phyloP scores from a whole-genome alignment of 2,888 invertebrate species.

The Megalurothrips usitatus region DNA sequence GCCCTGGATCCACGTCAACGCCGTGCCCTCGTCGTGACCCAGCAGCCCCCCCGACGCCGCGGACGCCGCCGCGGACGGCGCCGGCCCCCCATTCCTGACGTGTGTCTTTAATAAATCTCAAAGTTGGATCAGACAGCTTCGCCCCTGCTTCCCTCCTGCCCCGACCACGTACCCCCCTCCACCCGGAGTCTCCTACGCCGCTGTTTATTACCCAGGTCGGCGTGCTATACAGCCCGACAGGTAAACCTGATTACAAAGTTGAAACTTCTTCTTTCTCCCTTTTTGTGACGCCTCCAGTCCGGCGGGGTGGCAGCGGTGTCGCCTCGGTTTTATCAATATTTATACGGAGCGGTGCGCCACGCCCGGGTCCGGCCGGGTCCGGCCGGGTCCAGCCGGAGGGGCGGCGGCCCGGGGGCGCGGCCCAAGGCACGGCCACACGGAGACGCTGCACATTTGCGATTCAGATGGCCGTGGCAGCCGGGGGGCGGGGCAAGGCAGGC shows the following conservation, averaged over 20 bases:
- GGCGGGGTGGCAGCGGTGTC: background rate
- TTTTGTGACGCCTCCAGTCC: background rate
- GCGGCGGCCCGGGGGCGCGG: background rate
- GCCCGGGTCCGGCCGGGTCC: background rate
- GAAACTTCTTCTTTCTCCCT: background rate
- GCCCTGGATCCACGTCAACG: constrained; percentile 44
- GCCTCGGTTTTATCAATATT: constrained; percentile 8
- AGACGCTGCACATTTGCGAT: background rate
- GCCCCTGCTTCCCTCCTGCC: too few relatives aligned
- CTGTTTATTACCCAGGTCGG: too few relatives aligned
- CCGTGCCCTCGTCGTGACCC: constrained; percentile 31
- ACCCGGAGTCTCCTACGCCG: background rate
- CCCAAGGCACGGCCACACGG: background rate
- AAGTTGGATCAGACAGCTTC: too few relatives aligned
- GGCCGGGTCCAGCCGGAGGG: background rate
- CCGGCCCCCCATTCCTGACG: background rate
- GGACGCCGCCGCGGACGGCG: background rate
- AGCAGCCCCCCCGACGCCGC: background rate
- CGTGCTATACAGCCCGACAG: too few relatives aligned
- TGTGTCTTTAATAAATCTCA: too few relatives aligned
- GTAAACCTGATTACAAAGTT: constrained; percentile 13
- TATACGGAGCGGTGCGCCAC: constrained; percentile 3
- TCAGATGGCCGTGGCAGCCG: background rate
- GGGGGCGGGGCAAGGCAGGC: too few relatives aligned
- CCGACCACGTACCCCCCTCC: background rate